Percentiles rank a stretch among this genome's conserved stretches.
Conservation (phyloP, 2,888 invertebrate genomes). For the Phlogophora meticulosa region DNA sequence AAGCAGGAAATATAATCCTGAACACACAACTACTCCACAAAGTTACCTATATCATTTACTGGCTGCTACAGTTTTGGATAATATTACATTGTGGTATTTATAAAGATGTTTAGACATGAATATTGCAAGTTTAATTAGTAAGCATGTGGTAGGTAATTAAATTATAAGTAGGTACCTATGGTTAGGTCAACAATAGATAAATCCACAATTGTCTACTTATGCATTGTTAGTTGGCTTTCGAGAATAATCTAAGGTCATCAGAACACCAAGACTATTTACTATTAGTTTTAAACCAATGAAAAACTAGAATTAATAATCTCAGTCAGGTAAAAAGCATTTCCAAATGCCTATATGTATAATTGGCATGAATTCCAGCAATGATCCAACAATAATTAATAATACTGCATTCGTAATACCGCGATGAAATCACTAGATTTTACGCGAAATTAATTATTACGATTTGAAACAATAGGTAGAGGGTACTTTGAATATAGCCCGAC, state of each 20-base stretch:
- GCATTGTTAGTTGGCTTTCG: conserved; percentile 21
- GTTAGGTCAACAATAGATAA: conserved; percentile 11
- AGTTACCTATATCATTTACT: conserved; percentile 18
- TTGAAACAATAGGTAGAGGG: conserved; percentile 55
- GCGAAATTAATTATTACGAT: conserved; percentile 31
- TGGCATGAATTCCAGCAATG: conserved; percentile 16
- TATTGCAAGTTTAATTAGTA: conserved; percentile 22
- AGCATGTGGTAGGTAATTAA: conserved; percentile 24
- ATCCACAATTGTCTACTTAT: neutral
- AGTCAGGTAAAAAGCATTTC: too few relatives aligned
- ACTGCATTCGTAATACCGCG: conserved; percentile 43
- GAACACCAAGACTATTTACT: neutral
- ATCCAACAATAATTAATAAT: conserved; percentile 36
- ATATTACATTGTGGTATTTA: conserved; percentile 10
- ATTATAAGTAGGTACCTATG: conserved; percentile 5
- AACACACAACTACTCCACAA: conserved; percentile 12
- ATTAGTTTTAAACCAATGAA: conserved; percentile 19
- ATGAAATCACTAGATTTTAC: conserved; percentile 42
- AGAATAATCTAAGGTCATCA: conserved; percentile 42
- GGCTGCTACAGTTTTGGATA: conserved; percentile 11
- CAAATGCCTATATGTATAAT: conserved; percentile 5
- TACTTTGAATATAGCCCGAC: conserved; percentile 36
- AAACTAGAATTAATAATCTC: conserved; percentile 5
- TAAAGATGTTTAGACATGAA: neutral
- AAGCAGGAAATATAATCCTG: conserved; percentile 68